These are phyloP conservation scores for Dicyrtoma fusca DNA, from an alignment of 2,888 invertebrate genomes.

Conservation along the genomic window DNA sequence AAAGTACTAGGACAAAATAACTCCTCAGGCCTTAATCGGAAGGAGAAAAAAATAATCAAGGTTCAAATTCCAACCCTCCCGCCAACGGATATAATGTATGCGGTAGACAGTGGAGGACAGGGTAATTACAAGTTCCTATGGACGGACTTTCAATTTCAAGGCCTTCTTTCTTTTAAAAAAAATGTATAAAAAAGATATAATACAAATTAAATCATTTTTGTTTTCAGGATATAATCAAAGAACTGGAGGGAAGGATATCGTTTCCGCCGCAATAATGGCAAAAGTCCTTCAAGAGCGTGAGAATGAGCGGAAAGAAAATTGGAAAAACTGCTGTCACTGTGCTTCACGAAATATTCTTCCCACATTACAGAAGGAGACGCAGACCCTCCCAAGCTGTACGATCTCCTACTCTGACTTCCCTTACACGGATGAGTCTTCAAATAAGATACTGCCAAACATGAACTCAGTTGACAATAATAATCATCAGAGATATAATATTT, in stretches of 20 bases:
- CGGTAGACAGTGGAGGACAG: constrained; percentile 36
- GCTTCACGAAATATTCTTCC: constrained; percentile 51
- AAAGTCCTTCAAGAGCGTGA: constrained; percentile 87
- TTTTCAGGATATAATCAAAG: constrained; percentile 33
- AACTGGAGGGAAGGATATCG: constrained; percentile 66
- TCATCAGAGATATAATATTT: neutral
- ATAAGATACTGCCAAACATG: constrained; percentile 5
- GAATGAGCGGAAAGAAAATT: constrained; percentile 65
- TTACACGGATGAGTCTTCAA: constrained; percentile 40
- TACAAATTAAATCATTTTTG: constrained; percentile 10
- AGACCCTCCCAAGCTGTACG: constrained; percentile 54
- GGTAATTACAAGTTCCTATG: constrained; percentile 30
- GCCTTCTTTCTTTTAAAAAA: neutral
- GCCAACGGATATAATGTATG: constrained; percentile 78
- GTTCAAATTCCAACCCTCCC: constrained; percentile 80
- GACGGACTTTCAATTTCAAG: no score
- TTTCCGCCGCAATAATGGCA: constrained; percentile 87
- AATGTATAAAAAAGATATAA: neutral
- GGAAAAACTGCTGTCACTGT: constrained; percentile 51
- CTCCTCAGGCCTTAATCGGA: constrained; percentile 43
- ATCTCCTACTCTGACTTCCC: constrained; percentile 55
- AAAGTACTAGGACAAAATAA: constrained; percentile 67
- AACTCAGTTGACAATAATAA: constrained; percentile 33
- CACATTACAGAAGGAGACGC: constrained; percentile 46
- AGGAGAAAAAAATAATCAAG: constrained; percentile 66